phyloP scores from a whole-genome alignment of 2,797 vertebrate species.

The Carcharodon carcharias region DNA sequence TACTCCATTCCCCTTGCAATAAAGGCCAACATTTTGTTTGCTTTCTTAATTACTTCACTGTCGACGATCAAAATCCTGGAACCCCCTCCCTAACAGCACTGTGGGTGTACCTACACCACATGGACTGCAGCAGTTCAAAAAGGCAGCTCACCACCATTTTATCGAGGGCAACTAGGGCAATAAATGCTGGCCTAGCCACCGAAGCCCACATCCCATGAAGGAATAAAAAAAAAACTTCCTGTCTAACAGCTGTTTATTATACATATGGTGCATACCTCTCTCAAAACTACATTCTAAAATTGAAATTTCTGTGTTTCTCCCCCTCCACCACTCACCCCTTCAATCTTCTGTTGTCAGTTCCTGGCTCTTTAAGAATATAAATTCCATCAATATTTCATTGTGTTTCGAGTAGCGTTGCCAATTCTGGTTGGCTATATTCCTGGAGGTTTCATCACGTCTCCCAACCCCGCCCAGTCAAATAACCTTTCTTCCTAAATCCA shows the following conservation, averaged over 20 bases:
- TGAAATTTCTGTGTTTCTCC: not conserved
- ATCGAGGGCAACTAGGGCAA: no score
- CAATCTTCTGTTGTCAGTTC: not conserved
- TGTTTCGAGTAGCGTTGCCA: not conserved
- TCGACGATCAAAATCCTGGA: no score
- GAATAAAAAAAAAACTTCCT: no score
- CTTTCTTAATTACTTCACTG: no score
- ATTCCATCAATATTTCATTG: not conserved
- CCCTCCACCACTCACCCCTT: not conserved
- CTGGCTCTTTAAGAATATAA: not conserved
- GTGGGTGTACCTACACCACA: no score
- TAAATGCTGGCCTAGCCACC: no score
- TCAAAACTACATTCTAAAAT: not conserved
- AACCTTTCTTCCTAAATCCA: not conserved
- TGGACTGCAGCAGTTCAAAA: no score
- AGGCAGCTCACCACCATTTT: no score
- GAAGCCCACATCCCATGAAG: no score
- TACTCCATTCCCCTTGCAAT: no score
- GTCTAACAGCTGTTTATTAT: not conserved
- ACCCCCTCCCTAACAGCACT: no score
- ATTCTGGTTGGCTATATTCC: not conserved
- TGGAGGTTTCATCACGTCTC: not conserved
- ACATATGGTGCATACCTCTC: not conserved
- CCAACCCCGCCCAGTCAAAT: not conserved
- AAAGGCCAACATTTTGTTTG: no score